Conservation (phyloP, 2,113 vertebrate species). For the Beaufortia kweichowensis region DNA sequence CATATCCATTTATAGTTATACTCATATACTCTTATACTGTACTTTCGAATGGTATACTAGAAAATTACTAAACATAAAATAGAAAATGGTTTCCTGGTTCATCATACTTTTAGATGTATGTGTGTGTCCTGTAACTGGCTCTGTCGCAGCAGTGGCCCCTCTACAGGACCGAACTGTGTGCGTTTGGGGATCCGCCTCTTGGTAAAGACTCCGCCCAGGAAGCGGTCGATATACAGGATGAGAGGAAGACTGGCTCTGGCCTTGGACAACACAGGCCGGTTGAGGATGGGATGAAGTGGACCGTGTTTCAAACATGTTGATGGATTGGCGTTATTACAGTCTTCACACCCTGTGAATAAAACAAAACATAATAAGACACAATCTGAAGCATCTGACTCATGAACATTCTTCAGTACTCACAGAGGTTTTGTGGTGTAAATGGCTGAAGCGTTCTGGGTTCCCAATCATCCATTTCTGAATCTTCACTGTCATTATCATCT, state of each 20-base stretch:
- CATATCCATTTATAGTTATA: no score
- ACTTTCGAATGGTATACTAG: background rate
- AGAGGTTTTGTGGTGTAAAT: slow-evolving; percentile 91
- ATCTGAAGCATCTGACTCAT: no score
- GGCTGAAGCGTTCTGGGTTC: slow-evolving; percentile 82
- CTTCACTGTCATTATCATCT: slow-evolving; percentile 83
- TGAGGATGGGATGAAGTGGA: slow-evolving; percentile 90
- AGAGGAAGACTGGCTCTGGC: slow-evolving; percentile 92
- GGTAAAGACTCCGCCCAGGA: slow-evolving; percentile 91
- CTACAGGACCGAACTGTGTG: slow-evolving; percentile 95
- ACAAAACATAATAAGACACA: background rate
- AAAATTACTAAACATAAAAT: background rate
- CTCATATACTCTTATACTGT: background rate
- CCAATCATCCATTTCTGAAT: slow-evolving; percentile 94
- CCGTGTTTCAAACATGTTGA: slow-evolving; percentile 88
- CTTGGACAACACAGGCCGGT: slow-evolving; percentile 88
- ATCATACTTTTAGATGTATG: slow-evolving; percentile 88
- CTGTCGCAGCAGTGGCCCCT: slow-evolving; percentile 86
- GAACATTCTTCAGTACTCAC: slow-evolving; percentile 74
- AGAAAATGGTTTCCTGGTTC: background rate
- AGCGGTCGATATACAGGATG: slow-evolving; percentile 92
- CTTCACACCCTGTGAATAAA: slow-evolving; percentile 87
- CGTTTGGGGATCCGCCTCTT: slow-evolving; percentile 95
- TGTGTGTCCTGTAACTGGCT: slow-evolving; percentile 85
- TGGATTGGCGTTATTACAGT: slow-evolving; percentile 87